Conservation (phyloP, 2,888 invertebrate genomes). For the Phalera bucephala region DNA sequence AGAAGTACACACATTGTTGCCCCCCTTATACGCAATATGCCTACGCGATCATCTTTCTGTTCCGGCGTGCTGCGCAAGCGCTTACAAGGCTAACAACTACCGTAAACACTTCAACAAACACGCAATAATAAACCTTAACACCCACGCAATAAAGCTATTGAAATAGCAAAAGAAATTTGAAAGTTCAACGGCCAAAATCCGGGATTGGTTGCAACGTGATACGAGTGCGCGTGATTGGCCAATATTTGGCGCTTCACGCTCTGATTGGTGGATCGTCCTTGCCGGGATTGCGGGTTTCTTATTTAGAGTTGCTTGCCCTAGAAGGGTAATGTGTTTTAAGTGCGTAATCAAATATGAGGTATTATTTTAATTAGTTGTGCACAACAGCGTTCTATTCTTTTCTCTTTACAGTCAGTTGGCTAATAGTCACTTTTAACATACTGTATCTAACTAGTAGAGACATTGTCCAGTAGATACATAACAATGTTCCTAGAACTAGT, state of each 20-base stretch:
- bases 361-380: too few species aligned
- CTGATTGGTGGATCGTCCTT: slow-evolving; percentile 54
- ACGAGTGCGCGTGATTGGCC: slow-evolving; percentile 38
- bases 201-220: slow-evolving; percentile 16
- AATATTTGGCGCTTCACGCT: slow-evolving; percentile 45
- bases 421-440: too few species aligned
- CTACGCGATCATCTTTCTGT: slow-evolving; percentile 1
- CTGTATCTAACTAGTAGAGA: too few species aligned
- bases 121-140: slow-evolving; percentile 3
- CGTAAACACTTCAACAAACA: not conserved
- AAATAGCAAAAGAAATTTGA: slow-evolving; percentile 8
- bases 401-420: too few species aligned
- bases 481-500: too few species aligned
- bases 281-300: slow-evolving; percentile 26
- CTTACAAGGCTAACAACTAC: slow-evolving; percentile 5
- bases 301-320: too few species aligned
- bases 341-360: too few species aligned
- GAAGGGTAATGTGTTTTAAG: too few species aligned
- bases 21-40: too few species aligned
- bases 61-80: not conserved
- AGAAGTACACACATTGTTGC: too few species aligned
- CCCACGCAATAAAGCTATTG: not conserved
- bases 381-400: too few species aligned
- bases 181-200: slow-evolving; percentile 16
- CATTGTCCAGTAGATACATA: too few species aligned